phyloP scores from a whole-genome alignment of 1,140 invertebrate species.

The Conus betulinus region DNA sequence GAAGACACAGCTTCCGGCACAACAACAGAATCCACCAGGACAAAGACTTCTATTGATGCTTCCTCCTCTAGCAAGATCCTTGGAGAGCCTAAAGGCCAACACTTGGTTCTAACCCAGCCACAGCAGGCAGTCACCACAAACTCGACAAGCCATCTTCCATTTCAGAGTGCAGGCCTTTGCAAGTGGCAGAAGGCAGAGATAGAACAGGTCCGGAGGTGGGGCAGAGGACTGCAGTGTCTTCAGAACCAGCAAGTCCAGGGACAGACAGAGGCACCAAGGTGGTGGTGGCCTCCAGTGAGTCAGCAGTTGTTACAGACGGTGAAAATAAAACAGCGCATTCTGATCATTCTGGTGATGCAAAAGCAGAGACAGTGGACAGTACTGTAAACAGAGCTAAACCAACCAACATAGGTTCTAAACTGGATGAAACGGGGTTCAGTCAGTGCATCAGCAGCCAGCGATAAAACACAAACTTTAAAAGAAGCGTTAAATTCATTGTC shows the following conservation, averaged over 20 bases:
- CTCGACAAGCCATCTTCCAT: neutral
- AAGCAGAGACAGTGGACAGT: too few relatives aligned
- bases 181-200: neutral
- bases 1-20: too few relatives aligned
- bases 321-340: neutral
- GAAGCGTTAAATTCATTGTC: neutral
- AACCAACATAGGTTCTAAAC: neutral
- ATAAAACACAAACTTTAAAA: neutral
- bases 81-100: neutral
- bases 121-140: neutral
- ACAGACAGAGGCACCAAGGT: neutral
- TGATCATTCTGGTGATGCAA: neutral
- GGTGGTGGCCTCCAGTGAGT: too few relatives aligned
- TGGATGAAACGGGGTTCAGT: neutral
- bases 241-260: neutral
- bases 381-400: neutral
- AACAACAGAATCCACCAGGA: neutral
- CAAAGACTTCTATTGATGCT: neutral
- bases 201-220: neutral
- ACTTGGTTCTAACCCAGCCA: neutral
- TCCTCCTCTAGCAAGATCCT: neutral
- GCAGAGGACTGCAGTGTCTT: neutral
- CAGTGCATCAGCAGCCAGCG: neutral
- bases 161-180: neutral
- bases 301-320: neutral